Conservation (phyloP, 1,140 invertebrate genomes). For the Drosophila sechellia region DNA sequence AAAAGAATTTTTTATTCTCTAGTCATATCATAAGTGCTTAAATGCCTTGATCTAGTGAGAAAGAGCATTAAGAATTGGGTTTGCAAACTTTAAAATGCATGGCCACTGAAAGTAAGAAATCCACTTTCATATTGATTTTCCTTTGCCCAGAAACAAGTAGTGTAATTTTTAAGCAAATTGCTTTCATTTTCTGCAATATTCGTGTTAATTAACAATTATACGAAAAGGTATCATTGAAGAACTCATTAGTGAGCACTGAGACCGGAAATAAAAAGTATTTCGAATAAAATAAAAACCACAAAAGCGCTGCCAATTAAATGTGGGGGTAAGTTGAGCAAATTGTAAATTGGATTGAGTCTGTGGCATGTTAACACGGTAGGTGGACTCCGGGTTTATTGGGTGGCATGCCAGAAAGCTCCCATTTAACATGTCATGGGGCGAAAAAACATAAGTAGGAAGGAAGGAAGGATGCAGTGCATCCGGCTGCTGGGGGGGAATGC, state of each 20-base stretch:
- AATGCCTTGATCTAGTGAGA: not conserved
- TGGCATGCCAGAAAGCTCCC: conserved; percentile 1
- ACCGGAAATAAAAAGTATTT: conserved; percentile 15
- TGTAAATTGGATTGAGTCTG: conserved; percentile 1
- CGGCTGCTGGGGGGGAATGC: not conserved
- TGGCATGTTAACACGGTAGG: conserved; percentile 25
- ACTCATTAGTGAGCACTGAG: conserved; percentile 14
- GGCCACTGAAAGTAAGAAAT: too few relatives aligned
- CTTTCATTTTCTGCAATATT: not conserved
- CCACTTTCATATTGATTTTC: too few relatives aligned
- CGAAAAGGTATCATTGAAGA: conserved; percentile 5
- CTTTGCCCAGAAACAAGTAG: not conserved
- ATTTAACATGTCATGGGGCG: conserved; percentile 12
- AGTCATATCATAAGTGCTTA: not conserved
- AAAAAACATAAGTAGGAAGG: conserved; percentile 2
- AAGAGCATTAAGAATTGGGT: not conserved
- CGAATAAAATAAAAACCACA: conserved; percentile 14
- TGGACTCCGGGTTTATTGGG: conserved; percentile 7
- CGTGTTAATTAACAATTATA: conserved; percentile 33
- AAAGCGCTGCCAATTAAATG: conserved; percentile 18
- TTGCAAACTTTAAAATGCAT: not conserved
- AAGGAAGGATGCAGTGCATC: conserved; percentile 23
- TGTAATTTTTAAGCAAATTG: not conserved
- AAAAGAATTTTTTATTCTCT: not conserved
- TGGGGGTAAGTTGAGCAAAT: conserved; percentile 14